A percentile compares a stretch with the other conserved stretches of the same genome.
Evolutionary conservation across 2,797 vertebrate species (phyloP).

Genomic region (Clarias platycephalus): DNA sequence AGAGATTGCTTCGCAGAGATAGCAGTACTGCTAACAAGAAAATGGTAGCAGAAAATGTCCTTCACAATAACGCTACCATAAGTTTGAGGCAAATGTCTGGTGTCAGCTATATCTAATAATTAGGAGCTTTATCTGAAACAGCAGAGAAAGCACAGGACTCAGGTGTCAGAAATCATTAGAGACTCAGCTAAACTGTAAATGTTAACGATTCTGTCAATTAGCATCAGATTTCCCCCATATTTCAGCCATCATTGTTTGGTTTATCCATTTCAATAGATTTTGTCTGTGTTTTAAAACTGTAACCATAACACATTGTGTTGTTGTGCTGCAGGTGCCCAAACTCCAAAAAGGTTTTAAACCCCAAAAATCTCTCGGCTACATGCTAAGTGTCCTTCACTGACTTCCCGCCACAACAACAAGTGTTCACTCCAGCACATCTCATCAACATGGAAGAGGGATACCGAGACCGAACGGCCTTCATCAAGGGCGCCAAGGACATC

Average conservation of each 20-base stretch:
- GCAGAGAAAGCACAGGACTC: not conserved
- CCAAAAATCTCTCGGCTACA: conserved; percentile 56
- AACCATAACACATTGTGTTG: not conserved
- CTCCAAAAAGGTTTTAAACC: conserved; percentile 65
- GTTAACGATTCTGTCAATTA: not conserved
- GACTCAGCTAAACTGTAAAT: not conserved
- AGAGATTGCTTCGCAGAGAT: not conserved
- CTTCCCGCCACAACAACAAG: conserved; percentile 36
- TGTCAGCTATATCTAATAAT: not conserved
- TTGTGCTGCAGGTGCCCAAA: conserved; percentile 44
- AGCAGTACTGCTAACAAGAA: not conserved
- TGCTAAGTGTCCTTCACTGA: conserved; percentile 69
- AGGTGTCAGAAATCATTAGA: not conserved
- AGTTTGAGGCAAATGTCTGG: not conserved
- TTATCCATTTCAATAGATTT: not conserved
- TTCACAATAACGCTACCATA: not conserved
- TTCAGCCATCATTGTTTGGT: not conserved
- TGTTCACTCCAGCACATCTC: conserved; percentile 3
- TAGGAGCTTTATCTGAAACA: not conserved
- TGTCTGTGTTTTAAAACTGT: not conserved
- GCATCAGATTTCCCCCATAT: not conserved
- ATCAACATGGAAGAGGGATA: conserved; percentile 88
- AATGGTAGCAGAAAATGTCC: not conserved
- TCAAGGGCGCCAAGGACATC: conserved; percentile 95
- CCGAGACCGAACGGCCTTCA: conserved; percentile 90